Conservation (phyloP, 2,888 invertebrate genomes). For the Ichneumon xanthorius region DNA sequence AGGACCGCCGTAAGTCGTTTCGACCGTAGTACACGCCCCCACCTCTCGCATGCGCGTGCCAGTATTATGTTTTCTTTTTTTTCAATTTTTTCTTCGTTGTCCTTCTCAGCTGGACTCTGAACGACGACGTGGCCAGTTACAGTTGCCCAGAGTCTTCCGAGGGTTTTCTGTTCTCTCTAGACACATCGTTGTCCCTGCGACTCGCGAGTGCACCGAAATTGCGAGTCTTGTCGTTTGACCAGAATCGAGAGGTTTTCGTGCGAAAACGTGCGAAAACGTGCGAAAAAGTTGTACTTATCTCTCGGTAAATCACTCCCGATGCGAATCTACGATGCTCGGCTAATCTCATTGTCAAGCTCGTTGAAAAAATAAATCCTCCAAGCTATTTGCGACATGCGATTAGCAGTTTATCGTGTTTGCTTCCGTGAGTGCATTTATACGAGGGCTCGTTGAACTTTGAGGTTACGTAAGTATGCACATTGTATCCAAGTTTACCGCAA, state of each 20-base stretch:
- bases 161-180: neutral
- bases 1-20: neutral
- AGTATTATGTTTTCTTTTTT: neutral
- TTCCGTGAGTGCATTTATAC: conserved; percentile 1
- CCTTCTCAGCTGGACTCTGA: conserved; percentile 4
- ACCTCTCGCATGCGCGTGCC: neutral
- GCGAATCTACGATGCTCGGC: neutral
- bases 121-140: conserved; percentile 8
- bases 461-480: conserved; percentile 60
- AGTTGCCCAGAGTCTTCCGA: neutral
- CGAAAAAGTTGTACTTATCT: too few relatives aligned
- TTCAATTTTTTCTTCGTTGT: neutral
- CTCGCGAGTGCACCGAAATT: too few relatives aligned
- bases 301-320: too few relatives aligned
- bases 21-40: neutral
- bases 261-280: too few relatives aligned
- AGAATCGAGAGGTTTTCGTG: too few relatives aligned
- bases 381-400: conserved; percentile 14
- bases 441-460: conserved; percentile 50
- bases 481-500: too few relatives aligned
- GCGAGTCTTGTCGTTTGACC: too few relatives aligned
- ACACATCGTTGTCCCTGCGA: conserved; percentile 21
- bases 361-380: too few relatives aligned
- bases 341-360: too few relatives aligned
- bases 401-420: conserved; percentile 36